Percentiles rank a stretch among this genome's conserved stretches.
These are phyloP conservation scores for Xiphophorus couchianus DNA, from an alignment of 2,113 vertebrate species.

Conservation along the genomic window DNA sequence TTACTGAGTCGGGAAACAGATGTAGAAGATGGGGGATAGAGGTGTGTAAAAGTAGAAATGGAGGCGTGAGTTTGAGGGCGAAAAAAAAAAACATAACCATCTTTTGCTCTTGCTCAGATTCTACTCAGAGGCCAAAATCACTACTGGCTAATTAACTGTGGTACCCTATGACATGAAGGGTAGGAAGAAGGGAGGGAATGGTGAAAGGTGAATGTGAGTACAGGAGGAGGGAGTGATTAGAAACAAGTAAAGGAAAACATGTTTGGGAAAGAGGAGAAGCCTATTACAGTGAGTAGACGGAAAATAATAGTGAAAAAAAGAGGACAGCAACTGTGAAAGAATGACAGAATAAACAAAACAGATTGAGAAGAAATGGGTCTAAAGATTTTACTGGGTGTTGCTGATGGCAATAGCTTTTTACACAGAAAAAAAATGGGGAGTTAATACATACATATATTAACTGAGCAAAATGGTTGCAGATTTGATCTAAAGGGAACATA, in stretches of 20 bases:
- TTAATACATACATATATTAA: slow-evolving; percentile 40
- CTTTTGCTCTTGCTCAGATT: slow-evolving; percentile 52
- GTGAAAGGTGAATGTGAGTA: slow-evolving; percentile 2
- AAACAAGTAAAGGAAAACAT: background rate
- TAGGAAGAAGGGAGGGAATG: slow-evolving; percentile 29
- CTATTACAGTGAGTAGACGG: slow-evolving; percentile 2
- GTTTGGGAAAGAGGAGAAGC: background rate
- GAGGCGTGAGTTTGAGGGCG: background rate
- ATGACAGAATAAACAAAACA: background rate
- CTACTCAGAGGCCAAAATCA: slow-evolving; percentile 74
- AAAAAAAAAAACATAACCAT: slow-evolving; percentile 64
- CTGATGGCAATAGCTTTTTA: no score
- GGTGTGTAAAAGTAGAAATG: slow-evolving; percentile 9
- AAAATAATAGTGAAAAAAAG: background rate
- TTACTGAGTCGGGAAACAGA: slow-evolving; percentile 27
- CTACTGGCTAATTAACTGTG: slow-evolving; percentile 75
- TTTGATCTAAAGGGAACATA: slow-evolving; percentile 55
- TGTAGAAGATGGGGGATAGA: slow-evolving; percentile 5
- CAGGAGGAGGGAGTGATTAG: slow-evolving; percentile 8
- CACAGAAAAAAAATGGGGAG: slow-evolving; percentile 6
- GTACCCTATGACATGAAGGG: slow-evolving; percentile 68
- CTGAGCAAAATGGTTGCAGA: slow-evolving; percentile 55
- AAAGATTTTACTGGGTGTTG: background rate
- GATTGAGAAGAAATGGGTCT: slow-evolving; percentile 4
- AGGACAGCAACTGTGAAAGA: slow-evolving; percentile 21